Evolutionary conservation across 2,797 vertebrate species (phyloP).

Genomic region (Lepilemur septentrionalis): DNA sequence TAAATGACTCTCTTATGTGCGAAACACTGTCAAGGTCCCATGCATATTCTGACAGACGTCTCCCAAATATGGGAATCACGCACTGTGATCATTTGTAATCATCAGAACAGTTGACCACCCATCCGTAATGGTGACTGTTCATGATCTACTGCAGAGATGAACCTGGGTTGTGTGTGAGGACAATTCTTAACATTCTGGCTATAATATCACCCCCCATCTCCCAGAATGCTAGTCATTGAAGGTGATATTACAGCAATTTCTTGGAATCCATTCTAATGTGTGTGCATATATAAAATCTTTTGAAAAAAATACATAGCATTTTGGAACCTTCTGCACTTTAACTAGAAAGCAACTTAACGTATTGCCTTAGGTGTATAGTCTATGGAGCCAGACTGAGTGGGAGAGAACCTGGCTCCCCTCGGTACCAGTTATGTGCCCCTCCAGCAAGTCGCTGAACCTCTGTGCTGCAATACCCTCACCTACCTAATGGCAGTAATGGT

Average conservation of each 20-base stretch:
- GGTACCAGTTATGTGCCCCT: neutral
- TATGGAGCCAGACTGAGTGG: neutral
- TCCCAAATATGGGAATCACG: neutral
- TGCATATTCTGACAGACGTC: neutral
- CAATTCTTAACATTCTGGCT: neutral
- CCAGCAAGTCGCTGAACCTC: no score
- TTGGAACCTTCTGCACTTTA: neutral
- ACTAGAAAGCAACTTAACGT: neutral
- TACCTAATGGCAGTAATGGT: neutral
- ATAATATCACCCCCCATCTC: neutral
- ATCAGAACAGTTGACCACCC: neutral
- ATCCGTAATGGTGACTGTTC: neutral
- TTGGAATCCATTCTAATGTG: neutral
- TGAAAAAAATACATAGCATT: neutral
- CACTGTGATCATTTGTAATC: neutral
- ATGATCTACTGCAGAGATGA: neutral
- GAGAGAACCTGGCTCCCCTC: neutral
- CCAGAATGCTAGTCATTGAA: neutral
- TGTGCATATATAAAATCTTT: neutral
- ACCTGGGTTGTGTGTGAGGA: neutral
- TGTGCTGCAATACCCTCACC: neutral
- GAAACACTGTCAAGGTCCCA: neutral
- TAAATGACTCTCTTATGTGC: neutral
- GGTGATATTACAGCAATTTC: neutral
- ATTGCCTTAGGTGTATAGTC: neutral